Base-by-base conservation (phyloP, 1,140 invertebrate species). In the Drosophila micromelanica region DNA sequence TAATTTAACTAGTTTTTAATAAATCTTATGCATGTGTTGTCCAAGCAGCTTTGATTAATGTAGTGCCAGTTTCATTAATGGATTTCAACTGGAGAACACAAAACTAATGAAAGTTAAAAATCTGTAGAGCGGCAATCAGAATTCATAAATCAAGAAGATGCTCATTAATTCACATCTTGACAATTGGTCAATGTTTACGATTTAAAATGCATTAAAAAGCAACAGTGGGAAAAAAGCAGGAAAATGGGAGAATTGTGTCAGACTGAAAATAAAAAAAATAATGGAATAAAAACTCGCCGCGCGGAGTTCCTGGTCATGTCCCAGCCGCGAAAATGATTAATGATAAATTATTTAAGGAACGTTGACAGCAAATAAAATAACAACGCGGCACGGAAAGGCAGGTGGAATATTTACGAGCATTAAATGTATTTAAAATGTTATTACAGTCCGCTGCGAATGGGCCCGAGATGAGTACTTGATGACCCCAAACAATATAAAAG, bases 381-480 rank as follows among this genome's bases (percentile, higher is more conserved):
- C 49, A 37, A 48, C 23, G 43, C 48, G 48, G 40, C 64, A 42
- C 20, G 52, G 46, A 69, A 56, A 30, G 70, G 63, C 59, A 65
- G 74, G 60, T 49, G 55, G 45, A 78, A 73, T 75, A 71, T 77
- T 77, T 77, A 68, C 56, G 40, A 56, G 80, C 48, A 76, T 82
- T 84, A 76, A 78, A 85, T 82, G 72, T 84, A 76, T 84, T 82
- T 84, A 79, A 82, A 84, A 79, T 79, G 70, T 68, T 76, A 72
- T 82, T 69, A 84, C 49, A 69, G 61, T 12, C 5, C 35, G 17
- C 11, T 55, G 63, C 32, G 42, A 12, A 48, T 32, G 65, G 15
- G 8, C 48, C 46, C 23, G 8, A 40, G 11, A 2, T 40, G 17
- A 46, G 30, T 17, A 55, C 42, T 67, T 45, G 64, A 73, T 49